These are phyloP conservation scores for Pachypeltis micranthus DNA, from an alignment of 1,140 invertebrate species.

Conservation along the genomic window DNA sequence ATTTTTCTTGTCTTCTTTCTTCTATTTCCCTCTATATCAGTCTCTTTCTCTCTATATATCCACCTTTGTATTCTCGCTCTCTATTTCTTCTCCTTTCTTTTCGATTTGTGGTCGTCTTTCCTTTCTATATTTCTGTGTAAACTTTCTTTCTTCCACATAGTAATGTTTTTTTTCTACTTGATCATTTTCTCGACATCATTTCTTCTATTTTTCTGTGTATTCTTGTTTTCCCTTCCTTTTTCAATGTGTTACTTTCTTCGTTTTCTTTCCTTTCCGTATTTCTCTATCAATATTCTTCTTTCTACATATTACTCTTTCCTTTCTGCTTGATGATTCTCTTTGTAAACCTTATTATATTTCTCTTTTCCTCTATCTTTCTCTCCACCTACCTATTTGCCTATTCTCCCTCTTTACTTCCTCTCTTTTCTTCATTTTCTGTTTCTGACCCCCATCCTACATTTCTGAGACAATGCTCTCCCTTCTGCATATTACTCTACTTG, in stretches of 20 bases:
- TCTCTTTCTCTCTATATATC: not conserved
- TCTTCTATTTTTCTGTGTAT: not conserved
- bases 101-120: not conserved
- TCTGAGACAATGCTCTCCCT: too few species aligned
- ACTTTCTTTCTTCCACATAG: not conserved
- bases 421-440: not conserved
- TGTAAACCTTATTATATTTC: not conserved
- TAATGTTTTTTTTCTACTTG: not conserved
- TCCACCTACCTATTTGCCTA: not conserved
- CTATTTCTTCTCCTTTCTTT: not conserved
- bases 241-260: not conserved
- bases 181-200: too few species aligned
- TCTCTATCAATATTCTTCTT: not conserved
- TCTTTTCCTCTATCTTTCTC: not conserved
- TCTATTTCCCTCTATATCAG: not conserved
- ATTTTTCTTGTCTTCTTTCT: too few species aligned
- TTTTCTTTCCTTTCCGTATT: not conserved
- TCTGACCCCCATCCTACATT: not conserved
- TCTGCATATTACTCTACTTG: not conserved
- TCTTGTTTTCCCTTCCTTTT: not conserved
- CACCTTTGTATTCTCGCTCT: too few species aligned
- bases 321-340: not conserved
- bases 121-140: not conserved
- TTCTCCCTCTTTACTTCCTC: not conserved
- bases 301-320: not conserved